phyloP scores from a whole-genome alignment of 1,140 invertebrate genomes.

The Ephestia elutella region DNA sequence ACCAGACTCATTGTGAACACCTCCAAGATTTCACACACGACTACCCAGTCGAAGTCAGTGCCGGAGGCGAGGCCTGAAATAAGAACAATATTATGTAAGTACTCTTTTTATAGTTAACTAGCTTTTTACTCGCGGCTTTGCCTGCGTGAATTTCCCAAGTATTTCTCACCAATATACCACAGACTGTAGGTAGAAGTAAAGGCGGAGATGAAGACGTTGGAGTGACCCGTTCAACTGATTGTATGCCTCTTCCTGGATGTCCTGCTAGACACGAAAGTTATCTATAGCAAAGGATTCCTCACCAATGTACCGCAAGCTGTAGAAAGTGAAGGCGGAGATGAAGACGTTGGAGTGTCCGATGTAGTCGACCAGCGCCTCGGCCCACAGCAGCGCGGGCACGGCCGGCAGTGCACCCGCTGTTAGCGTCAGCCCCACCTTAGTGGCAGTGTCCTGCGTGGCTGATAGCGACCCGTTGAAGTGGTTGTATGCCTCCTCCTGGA shows the following conservation, averaged over 20 bases:
- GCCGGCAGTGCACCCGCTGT: constrained; percentile 80
- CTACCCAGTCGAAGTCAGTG: constrained; percentile 77
- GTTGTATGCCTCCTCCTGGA: constrained; percentile 59
- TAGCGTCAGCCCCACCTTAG: constrained; percentile 80
- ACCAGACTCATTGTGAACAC: constrained; percentile 87
- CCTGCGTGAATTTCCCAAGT: no score
- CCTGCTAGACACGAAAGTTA: no score
- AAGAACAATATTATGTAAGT: no score
- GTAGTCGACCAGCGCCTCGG: constrained; percentile 87
- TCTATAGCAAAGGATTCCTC: no score
- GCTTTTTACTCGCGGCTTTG: no score
- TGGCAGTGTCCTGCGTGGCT: constrained; percentile 45
- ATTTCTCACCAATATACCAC: constrained; percentile 66
- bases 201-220: constrained; percentile 86
- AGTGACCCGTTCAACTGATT: constrained; percentile 76
- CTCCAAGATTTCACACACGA: constrained; percentile 84
- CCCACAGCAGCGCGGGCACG: constrained; percentile 83
- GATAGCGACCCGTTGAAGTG: constrained; percentile 66
- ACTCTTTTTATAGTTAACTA: no score
- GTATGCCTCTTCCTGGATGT: constrained; percentile 58
- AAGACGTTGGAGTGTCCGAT: constrained; percentile 89
- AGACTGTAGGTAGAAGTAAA: constrained; percentile 87
- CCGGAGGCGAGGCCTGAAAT: constrained; percentile 78
- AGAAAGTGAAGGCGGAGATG: constrained; percentile 85
- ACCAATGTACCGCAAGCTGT: constrained; percentile 83